These are phyloP conservation scores for Vulpes lagopus DNA, from an alignment of 2,113 vertebrate genomes.

Conservation along the genomic window DNA sequence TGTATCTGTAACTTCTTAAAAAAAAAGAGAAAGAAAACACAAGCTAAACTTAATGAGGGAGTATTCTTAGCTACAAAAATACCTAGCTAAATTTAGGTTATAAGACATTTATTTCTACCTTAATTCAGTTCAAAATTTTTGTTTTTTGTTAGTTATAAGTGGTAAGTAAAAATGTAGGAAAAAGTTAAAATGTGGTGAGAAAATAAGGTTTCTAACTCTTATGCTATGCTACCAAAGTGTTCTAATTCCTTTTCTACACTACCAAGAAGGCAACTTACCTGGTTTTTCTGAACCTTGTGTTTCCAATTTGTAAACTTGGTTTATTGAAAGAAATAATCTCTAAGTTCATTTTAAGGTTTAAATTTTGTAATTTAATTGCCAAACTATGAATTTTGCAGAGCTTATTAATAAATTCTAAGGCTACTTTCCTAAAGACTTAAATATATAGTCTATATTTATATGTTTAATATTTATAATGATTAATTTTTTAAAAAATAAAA, in stretches of 20 bases:
- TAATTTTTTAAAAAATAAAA: background rate
- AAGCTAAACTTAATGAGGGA: background rate
- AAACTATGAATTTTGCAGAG: background rate
- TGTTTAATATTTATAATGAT: background rate
- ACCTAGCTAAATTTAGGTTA: background rate
- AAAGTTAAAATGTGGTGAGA: background rate
- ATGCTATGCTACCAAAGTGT: background rate
- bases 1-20: background rate
- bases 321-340: background rate
- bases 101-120: background rate
- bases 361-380: background rate
- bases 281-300: background rate
- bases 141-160: background rate
- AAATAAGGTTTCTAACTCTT: background rate
- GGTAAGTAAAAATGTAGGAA: background rate
- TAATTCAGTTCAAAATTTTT: background rate
- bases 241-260: background rate
- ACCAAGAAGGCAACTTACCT: background rate
- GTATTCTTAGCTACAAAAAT: background rate
- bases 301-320: background rate
- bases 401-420: background rate
- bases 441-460: background rate
- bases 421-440: background rate
- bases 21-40: background rate
- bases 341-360: background rate